Conservation (phyloP, 2,888 invertebrate genomes). For the Drosophila cracens region DNA sequence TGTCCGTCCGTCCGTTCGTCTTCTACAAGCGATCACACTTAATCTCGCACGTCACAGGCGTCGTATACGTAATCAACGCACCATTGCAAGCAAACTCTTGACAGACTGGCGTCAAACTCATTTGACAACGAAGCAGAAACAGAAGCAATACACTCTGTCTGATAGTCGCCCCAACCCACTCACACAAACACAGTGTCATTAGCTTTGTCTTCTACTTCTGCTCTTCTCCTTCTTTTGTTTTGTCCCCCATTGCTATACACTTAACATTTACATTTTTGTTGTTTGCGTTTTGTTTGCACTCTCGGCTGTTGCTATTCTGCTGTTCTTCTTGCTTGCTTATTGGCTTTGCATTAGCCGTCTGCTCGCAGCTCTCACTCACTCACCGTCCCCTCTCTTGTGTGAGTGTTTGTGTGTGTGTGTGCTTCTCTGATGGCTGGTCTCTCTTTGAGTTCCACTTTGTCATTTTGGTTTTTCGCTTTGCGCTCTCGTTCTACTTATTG, state of each 20-base stretch:
- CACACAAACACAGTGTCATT: slow-evolving; percentile 10
- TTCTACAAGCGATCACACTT: slow-evolving; percentile 29
- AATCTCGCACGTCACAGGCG: slow-evolving; percentile 44
- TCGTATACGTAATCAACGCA: slow-evolving; percentile 68
- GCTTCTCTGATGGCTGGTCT: slow-evolving; percentile 10
- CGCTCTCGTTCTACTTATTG: slow-evolving; percentile 54
- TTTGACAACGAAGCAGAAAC: slow-evolving; percentile 58
- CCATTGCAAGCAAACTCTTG: slow-evolving; percentile 45
- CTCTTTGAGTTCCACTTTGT: slow-evolving; percentile 44
- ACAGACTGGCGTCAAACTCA: slow-evolving; percentile 64
- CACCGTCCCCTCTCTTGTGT: slow-evolving; percentile 1
- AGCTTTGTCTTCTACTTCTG: slow-evolving; percentile 11
- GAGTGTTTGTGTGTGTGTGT: not conserved
- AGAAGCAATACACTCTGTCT: slow-evolving; percentile 25
- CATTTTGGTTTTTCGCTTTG: slow-evolving; percentile 40
- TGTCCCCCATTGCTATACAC: slow-evolving; percentile 36
- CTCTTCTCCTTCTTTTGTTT: slow-evolving; percentile 25
- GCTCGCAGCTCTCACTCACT: slow-evolving; percentile 17
- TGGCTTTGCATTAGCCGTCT: slow-evolving; percentile 50
- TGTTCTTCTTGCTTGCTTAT: slow-evolving; percentile 26
- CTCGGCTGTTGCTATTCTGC: slow-evolving; percentile 27
- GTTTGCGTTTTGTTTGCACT: slow-evolving; percentile 38
- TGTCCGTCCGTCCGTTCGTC: not conserved
- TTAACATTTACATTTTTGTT: slow-evolving; percentile 42
- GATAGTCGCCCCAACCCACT: slow-evolving; percentile 11